phyloP scores from a whole-genome alignment of 2,888 invertebrate species.

The Shargacucullia verbasci region DNA sequence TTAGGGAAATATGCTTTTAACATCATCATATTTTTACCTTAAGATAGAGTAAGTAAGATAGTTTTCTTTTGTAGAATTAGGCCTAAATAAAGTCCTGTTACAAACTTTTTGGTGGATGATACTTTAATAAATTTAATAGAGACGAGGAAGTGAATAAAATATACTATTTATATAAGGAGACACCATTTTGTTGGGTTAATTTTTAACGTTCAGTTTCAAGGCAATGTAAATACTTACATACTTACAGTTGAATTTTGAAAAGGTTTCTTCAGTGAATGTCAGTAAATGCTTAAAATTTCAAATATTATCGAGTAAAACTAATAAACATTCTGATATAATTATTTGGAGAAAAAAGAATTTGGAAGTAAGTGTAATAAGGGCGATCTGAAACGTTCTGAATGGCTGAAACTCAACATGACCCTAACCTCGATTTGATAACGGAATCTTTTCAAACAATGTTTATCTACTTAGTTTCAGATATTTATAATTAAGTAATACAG shows the following conservation, averaged over 20 bases:
- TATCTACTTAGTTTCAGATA: not conserved
- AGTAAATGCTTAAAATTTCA: too few species aligned
- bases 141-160: not conserved
- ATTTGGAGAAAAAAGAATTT: too few species aligned
- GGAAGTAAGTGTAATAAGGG: not conserved
- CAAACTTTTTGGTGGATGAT: not conserved
- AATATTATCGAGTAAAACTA: too few species aligned
- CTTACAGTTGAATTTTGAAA: not conserved
- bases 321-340: too few species aligned
- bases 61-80: constrained; percentile 15
- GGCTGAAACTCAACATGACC: not conserved
- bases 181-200: not conserved
- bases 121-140: not conserved
- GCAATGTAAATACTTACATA: not conserved
- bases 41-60: not conserved
- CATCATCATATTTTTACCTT: not conserved
- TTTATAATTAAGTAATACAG: constrained; percentile 16
- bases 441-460: constrained; percentile 14
- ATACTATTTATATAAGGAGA: not conserved
- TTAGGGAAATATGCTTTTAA: constrained; percentile 29
- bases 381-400: too few species aligned
- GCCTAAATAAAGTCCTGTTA: constrained; percentile 29
- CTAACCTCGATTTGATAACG: constrained; percentile 12
- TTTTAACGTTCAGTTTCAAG: not conserved
- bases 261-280: too few species aligned